Base-by-base conservation (phyloP, 1,140 invertebrate species). In the Saxidomus purpurata region DNA sequence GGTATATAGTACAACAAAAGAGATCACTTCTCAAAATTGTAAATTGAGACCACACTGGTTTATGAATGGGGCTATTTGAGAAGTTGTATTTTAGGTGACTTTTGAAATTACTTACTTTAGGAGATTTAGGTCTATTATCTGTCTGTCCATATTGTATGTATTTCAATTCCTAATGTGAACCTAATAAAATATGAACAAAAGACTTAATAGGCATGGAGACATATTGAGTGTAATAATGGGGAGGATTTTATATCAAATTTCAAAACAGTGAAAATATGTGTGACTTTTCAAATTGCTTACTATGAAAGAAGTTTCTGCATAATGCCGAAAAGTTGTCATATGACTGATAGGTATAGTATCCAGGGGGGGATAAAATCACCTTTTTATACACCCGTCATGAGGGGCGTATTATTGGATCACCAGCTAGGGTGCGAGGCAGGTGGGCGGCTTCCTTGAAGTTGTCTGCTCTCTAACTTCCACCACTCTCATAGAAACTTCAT, bases 151-250 rank as follows among this genome's bases (percentile, higher is more conserved):
- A 38, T 38, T 22, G 34, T 71, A n/a, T 31, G 13, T 71, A 43
- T 43, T 43, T 43, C 55, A 59, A 4, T 71, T 36, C 2, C 15
- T 38, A 15, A 15, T 71, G 9, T 71, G 11, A 36, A 11, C 9
- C 1, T 71, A 11, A 71, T 19, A 38, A n/a, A 34, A 28, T 38
- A 71, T 31, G 1, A 17, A 71, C 67, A 71, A 71, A 71, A 40
- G 36, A 71, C 67, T 71, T 38, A 71, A 71, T 38, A 36, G 67
- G 67, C 67, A 28, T 28, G 25, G n/a, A 63, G 59, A 63, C 59
- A 55, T 38, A 71, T 71, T 71, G 38, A 28, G 11, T n/a, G 17
- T 71, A 71, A 71, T 71, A 71, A 71, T 19, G 15, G 36, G 36
- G 36, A 40, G 17, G 36, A 13, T 38, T 38, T 8, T 17, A 15